Percentiles rank a stretch among this genome's conserved stretches.
Conservation (phyloP, 2,797 vertebrate genomes). For the Mormyrus hasselquistii region DNA sequence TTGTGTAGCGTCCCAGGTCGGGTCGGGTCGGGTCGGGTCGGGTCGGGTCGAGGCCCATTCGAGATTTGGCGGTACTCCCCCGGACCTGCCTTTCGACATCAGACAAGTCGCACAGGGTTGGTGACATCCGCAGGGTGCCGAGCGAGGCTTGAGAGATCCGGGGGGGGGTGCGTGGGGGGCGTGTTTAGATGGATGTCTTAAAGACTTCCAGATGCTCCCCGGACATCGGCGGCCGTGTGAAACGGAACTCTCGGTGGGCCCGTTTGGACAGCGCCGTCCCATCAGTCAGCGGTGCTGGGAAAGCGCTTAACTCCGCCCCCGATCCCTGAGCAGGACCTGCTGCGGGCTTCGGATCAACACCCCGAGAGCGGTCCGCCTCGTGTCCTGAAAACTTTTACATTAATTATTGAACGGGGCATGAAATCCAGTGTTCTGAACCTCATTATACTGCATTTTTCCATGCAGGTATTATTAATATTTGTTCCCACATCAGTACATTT, state of each 20-base stretch:
- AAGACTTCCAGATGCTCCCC: constrained; percentile 54
- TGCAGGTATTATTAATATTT: background rate
- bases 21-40: background rate
- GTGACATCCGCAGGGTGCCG: background rate
- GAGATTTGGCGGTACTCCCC: background rate
- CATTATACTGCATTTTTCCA: background rate
- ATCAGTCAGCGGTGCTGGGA: constrained; percentile 45
- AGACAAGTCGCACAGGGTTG: background rate
- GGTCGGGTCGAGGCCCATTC: background rate
- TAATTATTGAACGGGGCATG: background rate
- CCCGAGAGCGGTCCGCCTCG: background rate
- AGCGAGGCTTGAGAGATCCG: background rate
- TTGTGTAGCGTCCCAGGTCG: background rate
- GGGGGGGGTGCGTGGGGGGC: background rate
- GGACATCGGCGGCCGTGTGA: constrained; percentile 39
- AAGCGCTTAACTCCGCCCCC: constrained; percentile 20
- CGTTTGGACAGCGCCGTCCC: constrained; percentile 47
- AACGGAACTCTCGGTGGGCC: constrained; percentile 42
- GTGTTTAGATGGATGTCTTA: constrained; percentile 52
- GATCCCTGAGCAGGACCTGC: background rate
- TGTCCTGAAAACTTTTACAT: background rate
- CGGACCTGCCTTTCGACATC: background rate
- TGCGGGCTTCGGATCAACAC: background rate
- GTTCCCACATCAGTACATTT: background rate
- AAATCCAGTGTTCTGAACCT: background rate